Conservation (phyloP, 1,140 invertebrate species). For the Brachionus paranguensis region DNA sequence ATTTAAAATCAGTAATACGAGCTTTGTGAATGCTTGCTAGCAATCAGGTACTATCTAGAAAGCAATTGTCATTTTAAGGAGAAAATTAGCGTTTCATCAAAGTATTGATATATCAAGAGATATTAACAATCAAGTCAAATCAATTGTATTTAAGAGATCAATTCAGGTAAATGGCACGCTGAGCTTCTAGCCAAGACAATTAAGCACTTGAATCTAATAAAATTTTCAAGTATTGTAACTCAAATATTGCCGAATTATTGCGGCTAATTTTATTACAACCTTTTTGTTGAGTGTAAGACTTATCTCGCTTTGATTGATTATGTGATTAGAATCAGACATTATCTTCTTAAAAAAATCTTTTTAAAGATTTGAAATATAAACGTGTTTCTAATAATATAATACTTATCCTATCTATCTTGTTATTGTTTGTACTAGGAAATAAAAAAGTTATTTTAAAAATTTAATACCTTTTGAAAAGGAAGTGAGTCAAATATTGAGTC, state of each 20-base stretch:
- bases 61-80: background rate
- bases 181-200: background rate
- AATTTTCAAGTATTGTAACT: conserved; percentile 7
- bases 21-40: background rate
- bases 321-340: conserved; percentile 10
- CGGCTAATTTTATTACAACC: conserved; percentile 18
- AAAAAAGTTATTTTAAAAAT: conserved; percentile 26
- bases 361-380: conserved; percentile 2
- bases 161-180: background rate
- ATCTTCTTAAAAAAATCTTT: conserved; percentile 9
- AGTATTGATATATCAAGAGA: conserved; percentile 2
- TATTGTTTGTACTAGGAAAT: background rate
- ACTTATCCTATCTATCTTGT: background rate
- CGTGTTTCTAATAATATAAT: background rate
- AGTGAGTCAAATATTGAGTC: conserved; percentile 11
- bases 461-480: conserved; percentile 22
- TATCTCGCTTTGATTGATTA: conserved; percentile 32
- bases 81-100: background rate
- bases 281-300: conserved; percentile 13
- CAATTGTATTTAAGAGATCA: conserved; percentile 4
- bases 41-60: background rate
- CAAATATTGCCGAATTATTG: background rate
- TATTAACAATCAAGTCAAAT: background rate
- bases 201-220: background rate
- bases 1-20: background rate